A percentile compares a stretch with the other conserved stretches of the same genome.
Conservation (phyloP, 2,797 vertebrate species). For the Gymnothorax reevesii region DNA sequence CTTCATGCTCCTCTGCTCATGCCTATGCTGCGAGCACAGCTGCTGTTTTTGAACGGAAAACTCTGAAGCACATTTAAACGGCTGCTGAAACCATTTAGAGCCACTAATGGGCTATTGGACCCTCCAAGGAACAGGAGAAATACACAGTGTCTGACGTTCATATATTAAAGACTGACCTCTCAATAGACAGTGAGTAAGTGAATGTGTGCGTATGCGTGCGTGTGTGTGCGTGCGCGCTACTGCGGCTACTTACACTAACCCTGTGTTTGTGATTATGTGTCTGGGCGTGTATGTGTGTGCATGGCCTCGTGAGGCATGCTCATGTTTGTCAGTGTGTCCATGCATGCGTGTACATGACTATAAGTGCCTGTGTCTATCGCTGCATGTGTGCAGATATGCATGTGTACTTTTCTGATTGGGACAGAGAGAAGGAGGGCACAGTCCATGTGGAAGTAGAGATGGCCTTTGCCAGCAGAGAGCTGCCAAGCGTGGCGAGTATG, state of each 20-base stretch:
- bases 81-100: conserved; percentile 65
- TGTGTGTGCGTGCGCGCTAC: conserved; percentile 23
- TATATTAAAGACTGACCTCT: conserved; percentile 58
- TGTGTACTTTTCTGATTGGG: neutral
- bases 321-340: neutral
- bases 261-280: neutral
- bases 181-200: conserved; percentile 35
- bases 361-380: neutral
- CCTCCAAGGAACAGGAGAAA: conserved; percentile 66
- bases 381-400: neutral
- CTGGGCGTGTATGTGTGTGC: neutral
- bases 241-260: no score
- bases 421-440: conserved; percentile 35
- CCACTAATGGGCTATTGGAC: conserved; percentile 71
- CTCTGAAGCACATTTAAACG: conserved; percentile 63
- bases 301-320: conserved; percentile 8
- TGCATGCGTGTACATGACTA: conserved; percentile 25
- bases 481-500: conserved; percentile 60
- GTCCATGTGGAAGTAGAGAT: conserved; percentile 41
- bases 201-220: conserved; percentile 34
- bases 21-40: conserved; percentile 51
- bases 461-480: conserved; percentile 69
- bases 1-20: conserved; percentile 37
- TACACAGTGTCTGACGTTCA: conserved; percentile 65
- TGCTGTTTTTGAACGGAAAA: conserved; percentile 52